phyloP scores from a whole-genome alignment of 2,888 invertebrate species.

The Oxystoma pomonae region DNA sequence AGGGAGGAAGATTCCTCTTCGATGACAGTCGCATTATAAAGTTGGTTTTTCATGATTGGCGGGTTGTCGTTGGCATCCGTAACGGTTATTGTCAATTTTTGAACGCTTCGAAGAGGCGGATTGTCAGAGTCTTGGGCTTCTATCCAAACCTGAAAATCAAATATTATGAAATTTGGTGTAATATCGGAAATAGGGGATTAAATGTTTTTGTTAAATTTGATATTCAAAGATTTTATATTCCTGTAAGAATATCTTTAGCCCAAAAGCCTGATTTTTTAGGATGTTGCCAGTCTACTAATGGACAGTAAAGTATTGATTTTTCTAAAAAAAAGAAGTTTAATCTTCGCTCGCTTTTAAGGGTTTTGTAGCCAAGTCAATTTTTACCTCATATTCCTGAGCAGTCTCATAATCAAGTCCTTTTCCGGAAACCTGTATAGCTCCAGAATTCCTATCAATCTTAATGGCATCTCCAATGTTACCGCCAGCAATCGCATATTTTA shows the following conservation, averaged over 20 bases:
- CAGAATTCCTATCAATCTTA: slow-evolving; percentile 71
- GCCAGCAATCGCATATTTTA: slow-evolving; percentile 79
- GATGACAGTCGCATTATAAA: slow-evolving; percentile 80
- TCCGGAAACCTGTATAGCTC: slow-evolving; percentile 74
- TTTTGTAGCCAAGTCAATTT: neutral
- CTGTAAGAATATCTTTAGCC: too few relatives aligned
- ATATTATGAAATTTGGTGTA: too few relatives aligned
- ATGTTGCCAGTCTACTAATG: too few relatives aligned
- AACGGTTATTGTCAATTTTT: slow-evolving; percentile 80
- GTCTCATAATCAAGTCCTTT: slow-evolving; percentile 83
- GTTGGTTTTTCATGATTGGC: slow-evolving; percentile 72
- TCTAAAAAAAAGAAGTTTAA: neutral
- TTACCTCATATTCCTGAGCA: slow-evolving; percentile 70
- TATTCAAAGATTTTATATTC: too few relatives aligned
- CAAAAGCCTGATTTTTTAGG: too few relatives aligned
- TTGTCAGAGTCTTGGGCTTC: slow-evolving; percentile 83
- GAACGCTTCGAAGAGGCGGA: slow-evolving; percentile 74
- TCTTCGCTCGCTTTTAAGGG: neutral
- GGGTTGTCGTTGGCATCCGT: slow-evolving; percentile 91
- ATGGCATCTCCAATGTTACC: slow-evolving; percentile 89
- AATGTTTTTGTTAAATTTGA: too few relatives aligned
- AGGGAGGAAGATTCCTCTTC: slow-evolving; percentile 85
- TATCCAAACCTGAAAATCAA: slow-evolving; percentile 69
- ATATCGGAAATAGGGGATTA: too few relatives aligned
- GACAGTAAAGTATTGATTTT: neutral